Evolutionary conservation across 2,113 vertebrate species (phyloP), one percentile per base, ranked within the genome.

Genomic region (Chitala chitala): DNA sequence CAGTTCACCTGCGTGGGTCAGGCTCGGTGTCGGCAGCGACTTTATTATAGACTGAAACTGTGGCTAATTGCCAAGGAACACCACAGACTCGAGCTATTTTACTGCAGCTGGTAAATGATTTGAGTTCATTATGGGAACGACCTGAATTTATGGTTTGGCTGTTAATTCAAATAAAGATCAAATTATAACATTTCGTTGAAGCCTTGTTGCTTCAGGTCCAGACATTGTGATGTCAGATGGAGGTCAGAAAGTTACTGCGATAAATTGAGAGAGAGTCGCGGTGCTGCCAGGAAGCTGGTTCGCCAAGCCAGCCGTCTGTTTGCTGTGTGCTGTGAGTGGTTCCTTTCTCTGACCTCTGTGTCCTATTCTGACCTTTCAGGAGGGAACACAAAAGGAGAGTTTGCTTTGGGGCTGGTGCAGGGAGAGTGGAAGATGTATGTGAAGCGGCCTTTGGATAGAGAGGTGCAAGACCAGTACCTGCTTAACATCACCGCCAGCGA

Each of bases 381-480:
- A 82, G 97, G 97, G 48, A 98, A 99, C 80, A 88, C 91, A 64
- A 90, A 91, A 73, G 95, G 95, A 26, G 93, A 92, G 69, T 99
- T 98, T 0, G 95, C 94, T 0, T 89, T 99, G 72, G 96, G 96
- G 20, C 84, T 98, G 78, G 94, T 98, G 75, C 95, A 98, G 80
- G 94, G 87, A 7, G 96, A 98, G 75, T 98, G 96, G 96, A 98
- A 98, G 73, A 94, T 99, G 82, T 98, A 98, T 13, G 94, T 98
- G 69, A 98, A 98, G 84, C 90, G 94, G 33, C 89, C 91, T 0
- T 83, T 98, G 54, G 95, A 99, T 78, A 87, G 97, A 3, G 97
- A 98, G 82, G 92, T 95, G 24, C 92, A 92, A 76, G 94, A 93
- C 33, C 61, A 91, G 71, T 98, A 97, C 84, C 82, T 90, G 24